Percentiles rank a stretch among this genome's conserved stretches.
These are phyloP conservation scores for Andrena bicolor DNA, from an alignment of 2,888 invertebrate genomes.

Conservation along the genomic window DNA sequence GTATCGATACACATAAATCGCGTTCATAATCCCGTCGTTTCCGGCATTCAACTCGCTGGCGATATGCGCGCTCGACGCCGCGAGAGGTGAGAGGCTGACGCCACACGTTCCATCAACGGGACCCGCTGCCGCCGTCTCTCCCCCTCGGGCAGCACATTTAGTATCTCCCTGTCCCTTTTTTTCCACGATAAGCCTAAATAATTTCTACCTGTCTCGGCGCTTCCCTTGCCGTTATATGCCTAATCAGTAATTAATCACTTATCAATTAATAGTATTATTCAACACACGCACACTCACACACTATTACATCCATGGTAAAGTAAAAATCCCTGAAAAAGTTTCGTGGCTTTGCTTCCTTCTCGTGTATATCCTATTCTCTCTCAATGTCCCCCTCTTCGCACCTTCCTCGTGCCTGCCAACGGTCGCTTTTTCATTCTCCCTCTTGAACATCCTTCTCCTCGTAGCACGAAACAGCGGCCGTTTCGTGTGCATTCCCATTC, in stretches of 20 bases:
- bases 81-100: slow-evolving; percentile 39
- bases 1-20: slow-evolving; percentile 26
- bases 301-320: slow-evolving; percentile 83
- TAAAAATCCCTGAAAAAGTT: slow-evolving; percentile 83
- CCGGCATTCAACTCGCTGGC: slow-evolving; percentile 47
- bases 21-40: slow-evolving; percentile 34
- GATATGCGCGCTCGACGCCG: slow-evolving; percentile 37
- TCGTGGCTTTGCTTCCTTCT: slow-evolving; percentile 70
- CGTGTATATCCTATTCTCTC: slow-evolving; percentile 7
- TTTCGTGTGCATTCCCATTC: slow-evolving; percentile 32
- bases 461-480: slow-evolving; percentile 58
- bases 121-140: slow-evolving; percentile 1
- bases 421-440: slow-evolving; percentile 66
- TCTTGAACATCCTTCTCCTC: slow-evolving; percentile 61
- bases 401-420: slow-evolving; percentile 57
- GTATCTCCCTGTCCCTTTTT: slow-evolving; percentile 2
- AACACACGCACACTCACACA: slow-evolving; percentile 84
- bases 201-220: slow-evolving; percentile 52
- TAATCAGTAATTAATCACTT: slow-evolving; percentile 83
- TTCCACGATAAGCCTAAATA: slow-evolving; percentile 66
- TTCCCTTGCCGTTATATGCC: slow-evolving; percentile 68
- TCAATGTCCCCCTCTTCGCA: slow-evolving; percentile 21
- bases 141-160: neutral
- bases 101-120: slow-evolving; percentile 10
- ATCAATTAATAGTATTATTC: slow-evolving; percentile 83